A percentile compares a stretch with the other conserved stretches of the same genome.
phyloP scores from a whole-genome alignment of 1,140 invertebrate genomes.

The Amphibalanus amphitrite region DNA sequence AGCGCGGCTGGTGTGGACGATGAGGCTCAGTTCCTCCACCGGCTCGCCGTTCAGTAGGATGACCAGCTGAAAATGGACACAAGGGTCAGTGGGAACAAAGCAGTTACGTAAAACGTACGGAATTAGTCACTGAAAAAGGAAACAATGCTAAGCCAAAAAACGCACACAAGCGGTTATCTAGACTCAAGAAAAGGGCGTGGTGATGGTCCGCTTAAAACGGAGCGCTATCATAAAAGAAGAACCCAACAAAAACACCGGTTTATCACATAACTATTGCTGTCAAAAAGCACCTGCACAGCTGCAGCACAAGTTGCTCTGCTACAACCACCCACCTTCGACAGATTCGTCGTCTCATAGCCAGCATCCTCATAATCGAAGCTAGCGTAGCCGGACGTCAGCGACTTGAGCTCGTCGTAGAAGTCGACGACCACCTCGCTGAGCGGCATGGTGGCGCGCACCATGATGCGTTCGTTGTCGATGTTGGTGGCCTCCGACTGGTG shows the following conservation, averaged over 20 bases:
- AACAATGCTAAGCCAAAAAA: no score
- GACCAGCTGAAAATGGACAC: constrained; percentile 42
- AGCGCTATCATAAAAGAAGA: no score
- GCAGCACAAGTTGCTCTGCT: no score
- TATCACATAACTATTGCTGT: no score
- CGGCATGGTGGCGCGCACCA: constrained; percentile 69
- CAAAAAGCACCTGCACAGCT: no score
- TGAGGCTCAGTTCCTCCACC: constrained; percentile 72
- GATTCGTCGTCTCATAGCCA: constrained; percentile 51
- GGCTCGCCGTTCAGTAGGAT: constrained; percentile 59
- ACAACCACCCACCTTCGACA: constrained; percentile 45
- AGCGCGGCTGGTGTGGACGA: constrained; percentile 56
- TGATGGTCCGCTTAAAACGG: no score
- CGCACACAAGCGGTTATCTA: no score
- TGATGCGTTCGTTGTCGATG: constrained; percentile 61
- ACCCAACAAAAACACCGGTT: no score
- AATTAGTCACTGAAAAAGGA: no score
- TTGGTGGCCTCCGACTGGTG: constrained; percentile 48
- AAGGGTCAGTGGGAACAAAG: no score
- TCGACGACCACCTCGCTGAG: constrained; percentile 85
- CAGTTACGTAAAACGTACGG: no score
- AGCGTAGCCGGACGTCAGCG: constrained; percentile 77
- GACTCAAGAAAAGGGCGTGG: no score
- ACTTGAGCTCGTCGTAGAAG: constrained; percentile 86
- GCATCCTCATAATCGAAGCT: constrained; percentile 94